Percentiles rank a stretch among this genome's conserved stretches.
Evolutionary conservation across 1,140 invertebrate genomes (phyloP).

Genomic region (Riptortus pedestris): DNA sequence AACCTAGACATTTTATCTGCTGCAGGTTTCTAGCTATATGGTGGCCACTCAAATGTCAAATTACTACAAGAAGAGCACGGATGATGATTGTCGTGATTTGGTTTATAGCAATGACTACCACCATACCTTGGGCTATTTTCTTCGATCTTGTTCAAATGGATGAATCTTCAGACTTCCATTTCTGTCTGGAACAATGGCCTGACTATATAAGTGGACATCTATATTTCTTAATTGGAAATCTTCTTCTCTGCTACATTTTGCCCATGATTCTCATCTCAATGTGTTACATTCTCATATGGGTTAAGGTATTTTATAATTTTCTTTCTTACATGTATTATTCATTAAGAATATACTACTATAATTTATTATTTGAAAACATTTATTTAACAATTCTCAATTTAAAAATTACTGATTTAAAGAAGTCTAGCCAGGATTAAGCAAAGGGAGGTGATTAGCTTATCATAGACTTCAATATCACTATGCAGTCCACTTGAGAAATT

Average conservation of each 20-base stretch:
- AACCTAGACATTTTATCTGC: too few relatives aligned
- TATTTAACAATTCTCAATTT: too few relatives aligned
- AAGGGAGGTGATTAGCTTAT: too few relatives aligned
- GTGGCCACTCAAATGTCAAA: conserved; percentile 84
- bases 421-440: too few relatives aligned
- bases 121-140: conserved; percentile 80
- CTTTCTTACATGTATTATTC: too few relatives aligned
- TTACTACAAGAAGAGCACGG: conserved; percentile 71
- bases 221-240: conserved; percentile 82
- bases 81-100: conserved; percentile 85
- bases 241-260: conserved; percentile 83
- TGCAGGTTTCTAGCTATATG: conserved; percentile 91
- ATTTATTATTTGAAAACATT: too few relatives aligned
- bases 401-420: too few relatives aligned
- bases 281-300: conserved; percentile 87
- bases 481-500: too few relatives aligned
- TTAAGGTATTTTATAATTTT: conserved; percentile 53
- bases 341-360: too few relatives aligned
- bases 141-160: conserved; percentile 68
- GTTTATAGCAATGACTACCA: conserved; percentile 71
- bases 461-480: too few relatives aligned
- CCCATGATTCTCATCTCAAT: conserved; percentile 82
- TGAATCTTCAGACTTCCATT: conserved; percentile 49
- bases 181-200: conserved; percentile 60
- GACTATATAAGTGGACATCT: conserved; percentile 61